Evolutionary conservation across 2,888 invertebrate genomes (phyloP).

Genomic region (Bugula neritina): DNA sequence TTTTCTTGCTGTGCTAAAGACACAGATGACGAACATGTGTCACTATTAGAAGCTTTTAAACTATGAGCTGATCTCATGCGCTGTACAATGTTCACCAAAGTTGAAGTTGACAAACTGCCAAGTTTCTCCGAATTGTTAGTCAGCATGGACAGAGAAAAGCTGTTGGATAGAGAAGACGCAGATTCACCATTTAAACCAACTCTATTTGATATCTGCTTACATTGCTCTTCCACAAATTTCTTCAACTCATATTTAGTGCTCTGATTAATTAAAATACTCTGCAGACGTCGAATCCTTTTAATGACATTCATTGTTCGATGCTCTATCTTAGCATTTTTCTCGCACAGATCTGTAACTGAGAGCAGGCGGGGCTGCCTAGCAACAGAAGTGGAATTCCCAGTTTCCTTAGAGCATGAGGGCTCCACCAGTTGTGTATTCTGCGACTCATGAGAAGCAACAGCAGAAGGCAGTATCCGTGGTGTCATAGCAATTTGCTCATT

Average conservation of each 20-base stretch:
- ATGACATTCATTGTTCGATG: background rate
- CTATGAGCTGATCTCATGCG: conserved; percentile 47
- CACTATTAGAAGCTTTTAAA: too few species aligned
- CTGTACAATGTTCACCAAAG: conserved; percentile 60
- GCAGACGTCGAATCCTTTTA: conserved; percentile 65
- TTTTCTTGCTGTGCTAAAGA: conserved; percentile 61
- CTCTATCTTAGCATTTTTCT: background rate
- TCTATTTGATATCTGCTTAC: background rate
- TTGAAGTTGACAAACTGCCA: conserved; percentile 53
- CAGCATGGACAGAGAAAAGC: background rate
- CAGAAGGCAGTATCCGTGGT: too few species aligned
- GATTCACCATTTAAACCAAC: background rate
- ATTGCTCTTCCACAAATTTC: conserved; percentile 62
- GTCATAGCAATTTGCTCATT: too few species aligned
- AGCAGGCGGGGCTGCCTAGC: too few species aligned
- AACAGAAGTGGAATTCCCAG: too few species aligned
- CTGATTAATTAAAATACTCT: conserved; percentile 68
- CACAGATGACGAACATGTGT: too few species aligned
- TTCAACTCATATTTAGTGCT: conserved; percentile 73
- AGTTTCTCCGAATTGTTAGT: background rate
- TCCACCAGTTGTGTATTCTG: too few species aligned
- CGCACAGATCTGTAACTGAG: too few species aligned
- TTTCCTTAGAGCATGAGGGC: too few species aligned
- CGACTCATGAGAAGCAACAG: too few species aligned
- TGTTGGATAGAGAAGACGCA: background rate